These are phyloP conservation scores for Eucriotettix oculatus DNA, from an alignment of 2,888 invertebrate species.

Conservation along the genomic window DNA sequence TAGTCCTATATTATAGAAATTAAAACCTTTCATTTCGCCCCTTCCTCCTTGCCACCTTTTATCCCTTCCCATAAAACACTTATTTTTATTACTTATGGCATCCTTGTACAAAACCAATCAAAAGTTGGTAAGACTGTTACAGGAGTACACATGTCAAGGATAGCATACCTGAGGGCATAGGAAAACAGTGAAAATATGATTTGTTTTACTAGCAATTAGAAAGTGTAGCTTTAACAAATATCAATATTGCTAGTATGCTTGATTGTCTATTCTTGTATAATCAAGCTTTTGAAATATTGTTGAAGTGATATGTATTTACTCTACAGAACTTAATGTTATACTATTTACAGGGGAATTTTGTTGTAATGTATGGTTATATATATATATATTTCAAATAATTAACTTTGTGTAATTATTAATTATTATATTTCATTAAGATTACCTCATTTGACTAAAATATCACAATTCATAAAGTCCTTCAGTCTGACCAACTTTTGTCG, in stretches of 20 bases:
- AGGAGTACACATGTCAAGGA: conserved; percentile 2
- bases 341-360: not conserved
- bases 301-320: too few species aligned
- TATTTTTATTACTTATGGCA: conserved; percentile 10
- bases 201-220: conserved; percentile 1
- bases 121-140: conserved; percentile 13
- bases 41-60: conserved; percentile 1
- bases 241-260: not conserved
- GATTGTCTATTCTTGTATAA: not conserved
- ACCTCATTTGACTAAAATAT: conserved; percentile 7
- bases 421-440: conserved; percentile 10
- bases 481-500: conserved; percentile 14
- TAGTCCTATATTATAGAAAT: conserved; percentile 12
- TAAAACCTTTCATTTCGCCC: conserved; percentile 7
- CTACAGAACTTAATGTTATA: not conserved
- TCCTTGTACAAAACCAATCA: conserved; percentile 9
- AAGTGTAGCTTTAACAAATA: not conserved
- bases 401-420: not conserved
- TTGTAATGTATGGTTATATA: conserved; percentile 9
- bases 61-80: conserved; percentile 4
- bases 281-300: too few species aligned
- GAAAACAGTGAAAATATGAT: not conserved
- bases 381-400: conserved; percentile 1
- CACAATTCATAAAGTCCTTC: conserved; percentile 4
- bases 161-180: not conserved